Conservation (phyloP, 1,140 invertebrate species). For the Procambarus virginalis region DNA sequence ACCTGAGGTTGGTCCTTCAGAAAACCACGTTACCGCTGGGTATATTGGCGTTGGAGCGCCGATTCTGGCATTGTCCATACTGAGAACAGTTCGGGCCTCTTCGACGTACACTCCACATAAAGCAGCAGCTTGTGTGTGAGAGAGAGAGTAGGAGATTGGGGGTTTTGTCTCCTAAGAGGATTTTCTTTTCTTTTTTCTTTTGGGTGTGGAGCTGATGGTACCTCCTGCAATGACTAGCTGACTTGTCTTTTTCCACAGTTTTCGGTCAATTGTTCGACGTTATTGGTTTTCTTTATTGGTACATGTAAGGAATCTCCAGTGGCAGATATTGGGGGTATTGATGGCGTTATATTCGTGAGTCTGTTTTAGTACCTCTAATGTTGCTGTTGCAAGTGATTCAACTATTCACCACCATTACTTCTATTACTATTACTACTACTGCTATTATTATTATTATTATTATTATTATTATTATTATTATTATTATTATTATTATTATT, state of each 20-base stretch:
- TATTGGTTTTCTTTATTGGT: neutral
- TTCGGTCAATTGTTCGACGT: neutral
- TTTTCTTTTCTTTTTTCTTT: neutral
- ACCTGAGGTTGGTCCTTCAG: constrained; percentile 11
- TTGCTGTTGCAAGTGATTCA: too few relatives aligned
- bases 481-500: too few relatives aligned
- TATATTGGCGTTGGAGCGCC: constrained; percentile 2
- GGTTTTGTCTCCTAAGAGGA: neutral
- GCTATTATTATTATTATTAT: neutral
- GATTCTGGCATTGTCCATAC: neutral
- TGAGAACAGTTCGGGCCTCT: neutral
- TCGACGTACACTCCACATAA: neutral
- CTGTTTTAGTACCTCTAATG: too few relatives aligned
- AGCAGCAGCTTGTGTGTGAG: too few relatives aligned
- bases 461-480: too few relatives aligned
- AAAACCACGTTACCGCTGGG: constrained; percentile 8
- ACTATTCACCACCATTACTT: neutral
- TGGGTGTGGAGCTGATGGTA: neutral
- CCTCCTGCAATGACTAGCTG: neutral
- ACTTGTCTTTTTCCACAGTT: neutral
- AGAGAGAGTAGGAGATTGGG: neutral
- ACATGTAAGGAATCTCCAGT: neutral
- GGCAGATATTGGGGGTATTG: neutral
- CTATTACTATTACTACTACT: neutral
- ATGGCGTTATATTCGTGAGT: too few relatives aligned